Evolutionary conservation across 2,113 vertebrate genomes (phyloP).

Genomic region (Peromyscus polionotus): DNA sequence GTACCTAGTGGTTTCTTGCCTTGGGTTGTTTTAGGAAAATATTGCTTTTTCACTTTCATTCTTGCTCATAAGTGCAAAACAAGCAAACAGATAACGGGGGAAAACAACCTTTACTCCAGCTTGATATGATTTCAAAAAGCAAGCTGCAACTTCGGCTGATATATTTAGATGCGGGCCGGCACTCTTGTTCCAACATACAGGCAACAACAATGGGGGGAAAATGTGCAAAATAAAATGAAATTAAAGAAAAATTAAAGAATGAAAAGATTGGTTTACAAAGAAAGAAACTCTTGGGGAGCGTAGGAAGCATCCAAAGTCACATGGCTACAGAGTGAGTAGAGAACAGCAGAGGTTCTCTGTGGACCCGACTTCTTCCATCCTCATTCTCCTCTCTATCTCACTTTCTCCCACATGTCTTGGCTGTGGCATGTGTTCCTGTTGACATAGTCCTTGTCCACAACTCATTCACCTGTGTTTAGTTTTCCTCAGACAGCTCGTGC

Average conservation of each 20-base stretch:
- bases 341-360: neutral
- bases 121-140: constrained; percentile 35
- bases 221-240: constrained; percentile 5
- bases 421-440: neutral
- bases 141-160: neutral
- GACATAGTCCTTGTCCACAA: neutral
- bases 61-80: constrained; percentile 56
- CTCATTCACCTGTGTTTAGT: neutral
- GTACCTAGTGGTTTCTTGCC: constrained; percentile 70
- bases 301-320: neutral
- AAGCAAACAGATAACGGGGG: constrained; percentile 14
- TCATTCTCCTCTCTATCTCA: neutral
- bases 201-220: neutral
- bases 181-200: constrained; percentile 41
- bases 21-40: constrained; percentile 70
- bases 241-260: neutral
- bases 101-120: neutral
- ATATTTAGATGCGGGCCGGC: neutral
- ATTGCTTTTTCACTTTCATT: constrained; percentile 48
- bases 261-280: neutral
- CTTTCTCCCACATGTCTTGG: neutral
- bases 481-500: neutral
- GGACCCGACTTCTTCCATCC: neutral
- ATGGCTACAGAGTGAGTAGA: neutral
- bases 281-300: neutral